phyloP scores from a whole-genome alignment of 2,797 vertebrate species.

The Vultur gryphus region DNA sequence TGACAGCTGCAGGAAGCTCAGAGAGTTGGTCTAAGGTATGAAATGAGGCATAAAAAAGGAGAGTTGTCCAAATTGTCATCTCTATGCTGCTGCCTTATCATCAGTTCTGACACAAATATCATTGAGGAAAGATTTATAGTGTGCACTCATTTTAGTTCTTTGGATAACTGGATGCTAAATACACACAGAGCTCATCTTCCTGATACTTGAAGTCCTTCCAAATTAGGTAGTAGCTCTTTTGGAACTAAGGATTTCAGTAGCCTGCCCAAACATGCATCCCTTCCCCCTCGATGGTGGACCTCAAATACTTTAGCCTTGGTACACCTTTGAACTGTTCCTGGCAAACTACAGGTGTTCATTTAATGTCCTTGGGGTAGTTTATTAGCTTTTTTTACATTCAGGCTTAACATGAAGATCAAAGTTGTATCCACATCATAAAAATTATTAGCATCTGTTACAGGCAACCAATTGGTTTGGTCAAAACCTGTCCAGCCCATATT shows the following conservation, averaged over 20 bases:
- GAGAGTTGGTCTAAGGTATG: neutral
- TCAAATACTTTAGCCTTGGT: neutral
- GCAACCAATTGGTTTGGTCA: neutral
- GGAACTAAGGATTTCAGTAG: neutral
- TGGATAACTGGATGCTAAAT: neutral
- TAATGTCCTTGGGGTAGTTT: neutral
- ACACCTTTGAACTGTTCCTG: neutral
- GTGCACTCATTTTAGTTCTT: neutral
- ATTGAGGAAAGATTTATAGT: neutral
- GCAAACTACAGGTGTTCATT: neutral
- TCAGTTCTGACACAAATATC: constrained; percentile 18
- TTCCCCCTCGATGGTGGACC: neutral
- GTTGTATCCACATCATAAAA: neutral
- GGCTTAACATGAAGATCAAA: neutral
- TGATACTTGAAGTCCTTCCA: constrained; percentile 19
- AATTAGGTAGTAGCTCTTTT: neutral
- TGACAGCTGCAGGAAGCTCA: neutral
- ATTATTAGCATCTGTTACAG: neutral
- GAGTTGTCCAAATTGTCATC: neutral
- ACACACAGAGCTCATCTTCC: neutral
- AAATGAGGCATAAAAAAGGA: neutral
- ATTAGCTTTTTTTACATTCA: neutral
- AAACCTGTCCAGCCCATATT: neutral
- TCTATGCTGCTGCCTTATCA: neutral
- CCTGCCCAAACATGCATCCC: neutral